Conservation (phyloP, 2,888 invertebrate species). For the Caenorhabditis wallacei region DNA sequence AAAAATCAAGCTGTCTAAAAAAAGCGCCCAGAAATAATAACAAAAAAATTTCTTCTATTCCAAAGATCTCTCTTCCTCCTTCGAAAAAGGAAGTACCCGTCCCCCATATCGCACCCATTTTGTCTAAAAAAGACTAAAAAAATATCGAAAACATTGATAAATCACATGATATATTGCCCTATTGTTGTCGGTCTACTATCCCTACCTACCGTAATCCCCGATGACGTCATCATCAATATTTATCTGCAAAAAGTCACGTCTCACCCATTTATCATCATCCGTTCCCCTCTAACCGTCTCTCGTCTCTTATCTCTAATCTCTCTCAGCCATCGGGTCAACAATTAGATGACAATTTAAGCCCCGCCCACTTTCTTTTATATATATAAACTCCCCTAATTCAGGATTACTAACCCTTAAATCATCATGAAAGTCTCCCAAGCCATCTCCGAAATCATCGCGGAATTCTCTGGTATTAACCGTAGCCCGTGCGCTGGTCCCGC, state of each 20-base stretch:
- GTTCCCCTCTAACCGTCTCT: neutral
- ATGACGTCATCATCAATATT: conserved; percentile 7
- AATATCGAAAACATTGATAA: neutral
- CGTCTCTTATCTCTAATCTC: conserved; percentile 2
- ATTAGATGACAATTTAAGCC: conserved; percentile 25
- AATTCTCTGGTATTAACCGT: conserved; percentile 52
- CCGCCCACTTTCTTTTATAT: conserved; percentile 6
- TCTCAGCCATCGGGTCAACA: conserved; percentile 2
- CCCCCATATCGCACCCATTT: too few species aligned
- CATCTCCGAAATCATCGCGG: conserved; percentile 55
- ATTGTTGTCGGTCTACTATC: neutral
- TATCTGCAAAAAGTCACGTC: conserved; percentile 7
- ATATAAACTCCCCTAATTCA: neutral
- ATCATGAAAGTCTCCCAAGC: conserved; percentile 52
- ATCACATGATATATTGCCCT: conserved; percentile 1
- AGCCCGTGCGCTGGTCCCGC: conserved; percentile 11
- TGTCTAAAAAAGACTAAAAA: neutral
- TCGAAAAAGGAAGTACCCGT: too few species aligned
- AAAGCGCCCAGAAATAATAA: too few species aligned
- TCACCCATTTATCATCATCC: conserved; percentile 4
- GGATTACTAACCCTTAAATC: neutral
- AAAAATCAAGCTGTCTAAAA: too few species aligned
- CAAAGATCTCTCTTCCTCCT: too few species aligned
- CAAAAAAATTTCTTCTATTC: too few species aligned
- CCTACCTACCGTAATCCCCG: conserved; percentile 15